Evolutionary conservation across 2,888 invertebrate species (phyloP), one percentile per base, ranked within the genome.

Genomic region (Hydrotaea diabolus): DNA sequence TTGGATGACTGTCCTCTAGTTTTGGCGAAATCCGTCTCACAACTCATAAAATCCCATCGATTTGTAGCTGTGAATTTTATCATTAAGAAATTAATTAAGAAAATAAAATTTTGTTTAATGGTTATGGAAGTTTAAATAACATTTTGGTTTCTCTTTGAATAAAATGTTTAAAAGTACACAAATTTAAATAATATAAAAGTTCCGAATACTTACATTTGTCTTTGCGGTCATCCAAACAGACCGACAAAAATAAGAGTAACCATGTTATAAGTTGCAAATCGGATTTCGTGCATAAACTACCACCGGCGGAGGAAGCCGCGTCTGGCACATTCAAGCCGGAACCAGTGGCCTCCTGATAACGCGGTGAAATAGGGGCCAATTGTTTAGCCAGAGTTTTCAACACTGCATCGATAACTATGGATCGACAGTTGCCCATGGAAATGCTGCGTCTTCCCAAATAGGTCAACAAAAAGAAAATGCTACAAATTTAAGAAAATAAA

Each of bases 1-100:
- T 89, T 90, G 8, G 89, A 88, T 15, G 90, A 88, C 77, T 90
- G 92, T 2, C 91, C 89, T 19, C 91, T 89, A 49, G 92, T 90
- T 87, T 92, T 89, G 87, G 93, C 92, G 90, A 94, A 94, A 91
- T 94, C 91, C 89, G 94, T 89, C 91, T 96, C 96, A 80, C 97
- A 97, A 87, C 97, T 96, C 90, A 98, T 96, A 93, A 98, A 98
- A 92, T 97, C 97, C 98, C 98, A 98, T 80, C 97, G 95, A 74
- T 91, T 92, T 9, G 92, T 88, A 53, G 92, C 92, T 92, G 77
- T 76, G 39, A 43, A 64, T n/a, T n/a, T 57, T 57, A 57, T 23
- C 57, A 57, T 21, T 55, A 55, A n/a, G n/a, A n/a, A n/a, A n/a
- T n/a, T n/a, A n/a, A n/a, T n/a, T n/a, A n/a, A n/a, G n/a, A n/a